Conservation (phyloP, 1,140 invertebrate species). For the Drosophila bocki region DNA sequence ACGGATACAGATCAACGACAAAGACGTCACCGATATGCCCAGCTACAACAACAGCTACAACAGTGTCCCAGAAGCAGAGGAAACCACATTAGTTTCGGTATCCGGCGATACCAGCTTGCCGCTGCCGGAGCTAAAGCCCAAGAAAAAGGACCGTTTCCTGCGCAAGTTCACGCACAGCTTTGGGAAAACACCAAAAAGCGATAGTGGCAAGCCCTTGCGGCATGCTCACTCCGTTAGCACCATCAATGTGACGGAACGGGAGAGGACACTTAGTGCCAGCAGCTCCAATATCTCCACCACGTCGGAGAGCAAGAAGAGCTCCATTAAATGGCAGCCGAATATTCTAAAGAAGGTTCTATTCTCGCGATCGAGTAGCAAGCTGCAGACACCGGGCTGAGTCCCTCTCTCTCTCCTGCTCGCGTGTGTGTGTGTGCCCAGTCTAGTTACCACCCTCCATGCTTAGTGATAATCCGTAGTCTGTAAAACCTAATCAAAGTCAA, state of each 20-base stretch:
- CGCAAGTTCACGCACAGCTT: conserved; percentile 53
- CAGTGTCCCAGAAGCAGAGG: conserved; percentile 20
- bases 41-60: conserved; percentile 43
- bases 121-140: conserved; percentile 54
- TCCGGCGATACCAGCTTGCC: conserved; percentile 49
- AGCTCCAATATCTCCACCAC: conserved; percentile 73
- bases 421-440: conserved; percentile 12
- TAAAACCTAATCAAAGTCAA: conserved; percentile 59
- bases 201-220: conserved; percentile 43
- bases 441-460: conserved; percentile 51
- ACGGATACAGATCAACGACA: conserved; percentile 63
- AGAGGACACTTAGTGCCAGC: conserved; percentile 58
- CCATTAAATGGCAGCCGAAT: conserved; percentile 63
- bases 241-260: conserved; percentile 59
- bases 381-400: conserved; percentile 63
- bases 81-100: conserved; percentile 38
- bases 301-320: conserved; percentile 76
- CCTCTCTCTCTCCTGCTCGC: neutral
- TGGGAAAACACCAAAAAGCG: conserved; percentile 32
- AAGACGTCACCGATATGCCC: conserved; percentile 61
- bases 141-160: conserved; percentile 55
- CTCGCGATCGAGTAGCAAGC: conserved; percentile 69
- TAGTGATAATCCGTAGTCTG: conserved; percentile 61
- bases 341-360: conserved; percentile 69
- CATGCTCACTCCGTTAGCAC: conserved; percentile 69